Percentiles rank a stretch among this genome's conserved stretches.
phyloP scores from a whole-genome alignment of 2,888 invertebrate species.

The Andrena praecox region DNA sequence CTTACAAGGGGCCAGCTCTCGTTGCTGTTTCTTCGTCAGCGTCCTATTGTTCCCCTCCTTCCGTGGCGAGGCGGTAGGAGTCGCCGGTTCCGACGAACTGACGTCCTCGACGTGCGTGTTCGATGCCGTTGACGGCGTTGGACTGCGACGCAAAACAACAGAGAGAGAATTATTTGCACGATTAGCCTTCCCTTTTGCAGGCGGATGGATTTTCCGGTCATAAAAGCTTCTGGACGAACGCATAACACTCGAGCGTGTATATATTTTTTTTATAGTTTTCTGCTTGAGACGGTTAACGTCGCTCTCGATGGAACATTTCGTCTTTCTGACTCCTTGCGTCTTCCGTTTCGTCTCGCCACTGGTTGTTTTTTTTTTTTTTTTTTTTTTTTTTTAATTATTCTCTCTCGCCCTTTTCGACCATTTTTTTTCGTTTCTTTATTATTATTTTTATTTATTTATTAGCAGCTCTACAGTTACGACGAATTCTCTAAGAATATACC shows the following conservation, averaged over 20 bases:
- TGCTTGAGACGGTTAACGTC: slow-evolving; percentile 71
- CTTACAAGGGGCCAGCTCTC: slow-evolving; percentile 93
- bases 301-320: slow-evolving; percentile 70
- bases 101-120: slow-evolving; percentile 84
- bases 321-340: slow-evolving; percentile 67
- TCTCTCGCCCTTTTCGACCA: slow-evolving; percentile 55
- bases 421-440: slow-evolving; percentile 42
- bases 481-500: slow-evolving; percentile 69
- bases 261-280: slow-evolving; percentile 38
- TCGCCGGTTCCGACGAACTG: slow-evolving; percentile 85
- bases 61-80: slow-evolving; percentile 84
- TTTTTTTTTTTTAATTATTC: slow-evolving; percentile 27
- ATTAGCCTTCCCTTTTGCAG: slow-evolving; percentile 68
- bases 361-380: no score
- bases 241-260: slow-evolving; percentile 67
- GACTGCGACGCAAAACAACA: slow-evolving; percentile 84
- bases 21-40: slow-evolving; percentile 89
- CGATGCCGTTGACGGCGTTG: slow-evolving; percentile 84
- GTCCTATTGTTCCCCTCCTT: slow-evolving; percentile 85
- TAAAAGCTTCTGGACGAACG: slow-evolving; percentile 74
- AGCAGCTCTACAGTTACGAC: slow-evolving; percentile 59
- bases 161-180: slow-evolving; percentile 77
- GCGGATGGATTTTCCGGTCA: slow-evolving; percentile 63
- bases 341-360: slow-evolving; percentile 55
- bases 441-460: slow-evolving; percentile 45